Conservation (phyloP, 2,113 vertebrate species). For the Hucho hucho region DNA sequence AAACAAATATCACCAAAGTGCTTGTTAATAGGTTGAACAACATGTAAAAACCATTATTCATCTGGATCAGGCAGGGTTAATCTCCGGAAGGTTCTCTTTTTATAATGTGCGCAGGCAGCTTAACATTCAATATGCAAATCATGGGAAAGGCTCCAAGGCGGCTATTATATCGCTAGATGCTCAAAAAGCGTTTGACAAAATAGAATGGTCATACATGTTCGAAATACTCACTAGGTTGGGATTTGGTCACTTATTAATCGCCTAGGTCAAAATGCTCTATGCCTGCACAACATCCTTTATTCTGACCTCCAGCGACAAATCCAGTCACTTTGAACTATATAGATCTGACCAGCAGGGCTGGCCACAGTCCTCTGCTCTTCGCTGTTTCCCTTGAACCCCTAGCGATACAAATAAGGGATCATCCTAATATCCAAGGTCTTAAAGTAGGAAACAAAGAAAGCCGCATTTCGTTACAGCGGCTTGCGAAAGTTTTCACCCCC, state of each 20-base stretch:
- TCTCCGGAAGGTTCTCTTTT: slow-evolving; percentile 1
- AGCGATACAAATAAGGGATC: not conserved
- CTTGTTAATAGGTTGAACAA: too few relatives aligned
- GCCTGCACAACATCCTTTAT: not conserved
- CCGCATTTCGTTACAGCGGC: too few relatives aligned
- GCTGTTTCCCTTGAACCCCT: not conserved
- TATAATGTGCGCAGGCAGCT: not conserved
- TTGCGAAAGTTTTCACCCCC: too few relatives aligned
- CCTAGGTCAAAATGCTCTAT: slow-evolving; percentile 6
- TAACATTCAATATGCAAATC: not conserved
- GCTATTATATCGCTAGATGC: not conserved
- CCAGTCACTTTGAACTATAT: not conserved
- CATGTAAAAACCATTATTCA: not conserved
- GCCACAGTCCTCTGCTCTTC: not conserved
- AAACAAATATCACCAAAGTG: not conserved
- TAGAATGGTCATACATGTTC: not conserved
- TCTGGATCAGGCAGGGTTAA: slow-evolving; percentile 11
- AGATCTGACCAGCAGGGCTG: too few relatives aligned
- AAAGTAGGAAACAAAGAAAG: not conserved
- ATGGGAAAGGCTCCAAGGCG: not conserved
- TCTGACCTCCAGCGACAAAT: not conserved
- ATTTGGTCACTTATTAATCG: not conserved
- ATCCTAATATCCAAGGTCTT: not conserved
- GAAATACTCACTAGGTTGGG: not conserved
- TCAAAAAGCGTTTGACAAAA: not conserved